Percentiles rank a stretch among this genome's conserved stretches.
Evolutionary conservation across 2,113 vertebrate genomes (phyloP).

Genomic region (Rhinoptilus africanus): DNA sequence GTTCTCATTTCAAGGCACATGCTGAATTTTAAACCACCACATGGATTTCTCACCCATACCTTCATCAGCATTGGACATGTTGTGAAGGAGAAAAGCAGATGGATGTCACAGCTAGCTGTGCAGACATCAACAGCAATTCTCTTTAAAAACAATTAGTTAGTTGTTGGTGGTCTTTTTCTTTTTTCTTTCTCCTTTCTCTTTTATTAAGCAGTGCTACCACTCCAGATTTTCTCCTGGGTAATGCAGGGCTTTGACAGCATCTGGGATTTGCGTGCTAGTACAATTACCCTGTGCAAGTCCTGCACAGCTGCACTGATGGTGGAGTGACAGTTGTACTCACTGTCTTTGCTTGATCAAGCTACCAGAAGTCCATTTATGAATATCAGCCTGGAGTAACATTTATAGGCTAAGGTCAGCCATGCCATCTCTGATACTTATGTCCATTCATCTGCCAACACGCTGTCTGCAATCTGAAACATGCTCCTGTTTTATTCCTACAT

Average conservation of each 20-base stretch:
- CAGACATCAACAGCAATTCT: not conserved
- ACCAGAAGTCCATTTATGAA: not conserved
- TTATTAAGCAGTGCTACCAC: not conserved
- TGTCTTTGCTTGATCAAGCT: not conserved
- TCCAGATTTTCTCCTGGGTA: not conserved
- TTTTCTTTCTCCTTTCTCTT: not conserved
- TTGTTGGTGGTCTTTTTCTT: not conserved
- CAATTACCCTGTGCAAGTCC: not conserved
- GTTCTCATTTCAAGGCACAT: not conserved
- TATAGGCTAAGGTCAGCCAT: not conserved
- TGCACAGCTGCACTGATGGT: not conserved
- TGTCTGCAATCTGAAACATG: not conserved
- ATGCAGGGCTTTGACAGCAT: not conserved
- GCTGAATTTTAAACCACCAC: constrained; percentile 23
- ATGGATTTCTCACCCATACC: constrained; percentile 44
- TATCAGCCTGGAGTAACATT: not conserved
- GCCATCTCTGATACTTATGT: not conserved
- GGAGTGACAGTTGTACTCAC: not conserved
- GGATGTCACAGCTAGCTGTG: not conserved
- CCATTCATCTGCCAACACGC: not conserved
- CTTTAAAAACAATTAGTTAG: not conserved
- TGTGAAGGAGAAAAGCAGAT: constrained; percentile 31
- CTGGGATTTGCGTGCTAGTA: not conserved
- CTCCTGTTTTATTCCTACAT: not conserved
- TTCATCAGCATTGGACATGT: not conserved